A percentile compares a stretch with the other conserved stretches of the same genome.
phyloP scores from a whole-genome alignment of 2,888 invertebrate species.

The Ceratothoa steindachneri region DNA sequence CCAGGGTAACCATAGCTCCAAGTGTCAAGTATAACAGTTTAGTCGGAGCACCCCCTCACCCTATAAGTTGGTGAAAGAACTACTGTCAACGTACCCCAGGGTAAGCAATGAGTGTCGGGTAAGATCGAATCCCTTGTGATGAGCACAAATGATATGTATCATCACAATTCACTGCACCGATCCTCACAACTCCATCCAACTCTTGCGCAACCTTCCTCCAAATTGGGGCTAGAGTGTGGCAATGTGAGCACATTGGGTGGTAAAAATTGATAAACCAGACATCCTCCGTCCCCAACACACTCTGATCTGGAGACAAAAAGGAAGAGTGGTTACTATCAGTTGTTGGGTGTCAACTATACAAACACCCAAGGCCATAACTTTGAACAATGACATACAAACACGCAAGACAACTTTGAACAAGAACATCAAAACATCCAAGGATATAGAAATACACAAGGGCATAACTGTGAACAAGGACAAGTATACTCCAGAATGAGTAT shows the following conservation, averaged over 20 bases:
- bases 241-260: conserved; percentile 79
- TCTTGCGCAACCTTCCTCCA: conserved; percentile 75
- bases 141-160: conserved; percentile 75
- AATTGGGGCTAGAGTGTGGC: conserved; percentile 73
- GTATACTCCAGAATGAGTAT: no score
- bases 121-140: conserved; percentile 67
- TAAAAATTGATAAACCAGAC: conserved; percentile 84
- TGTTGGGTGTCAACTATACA: not conserved
- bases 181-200: conserved; percentile 71
- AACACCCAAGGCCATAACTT: not conserved
- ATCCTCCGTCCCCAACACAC: conserved; percentile 61
- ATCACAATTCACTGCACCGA: conserved; percentile 83
- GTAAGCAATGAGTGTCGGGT: conserved; percentile 72
- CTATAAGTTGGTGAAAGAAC: no score
- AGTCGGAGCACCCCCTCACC: no score
- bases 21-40: no score
- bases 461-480: no score
- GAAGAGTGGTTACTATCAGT: no score
- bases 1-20: no score
- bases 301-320: conserved; percentile 52
- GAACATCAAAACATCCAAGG: no score
- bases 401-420: not conserved
- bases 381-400: not conserved
- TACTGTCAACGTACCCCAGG: conserved; percentile 58
- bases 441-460: no score